Conservation (phyloP, 2,797 vertebrate species). For the Macrochelys suwanniensis region DNA sequence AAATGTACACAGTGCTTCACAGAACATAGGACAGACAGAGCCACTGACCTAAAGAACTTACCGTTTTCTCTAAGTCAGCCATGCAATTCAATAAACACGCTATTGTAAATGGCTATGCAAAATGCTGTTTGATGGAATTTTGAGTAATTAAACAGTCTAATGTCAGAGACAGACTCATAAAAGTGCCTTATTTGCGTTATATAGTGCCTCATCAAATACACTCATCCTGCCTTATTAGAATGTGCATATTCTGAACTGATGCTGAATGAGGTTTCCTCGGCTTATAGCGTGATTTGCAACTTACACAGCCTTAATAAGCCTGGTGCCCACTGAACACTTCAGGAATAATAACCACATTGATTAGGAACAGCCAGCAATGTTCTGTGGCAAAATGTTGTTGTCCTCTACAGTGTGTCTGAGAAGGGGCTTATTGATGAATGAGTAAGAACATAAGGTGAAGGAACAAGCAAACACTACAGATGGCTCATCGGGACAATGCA, state of each 20-base stretch:
- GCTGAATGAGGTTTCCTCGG: background rate
- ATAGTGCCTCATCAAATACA: background rate
- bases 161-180: slow-evolving; percentile 55
- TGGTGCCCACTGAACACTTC: background rate
- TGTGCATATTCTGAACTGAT: background rate
- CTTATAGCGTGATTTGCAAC: background rate
- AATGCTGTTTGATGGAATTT: slow-evolving; percentile 36
- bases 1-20: accelerated
- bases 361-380: background rate
- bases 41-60: background rate
- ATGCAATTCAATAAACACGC: slow-evolving; percentile 15
- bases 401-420: background rate
- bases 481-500: background rate
- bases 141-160: slow-evolving; percentile 34
- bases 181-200: slow-evolving; percentile 45
- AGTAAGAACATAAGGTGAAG: background rate
- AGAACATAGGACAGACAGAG: background rate
- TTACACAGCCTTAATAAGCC: background rate
- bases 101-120: slow-evolving; percentile 45
- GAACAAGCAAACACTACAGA: slow-evolving; percentile 6
- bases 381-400: background rate
- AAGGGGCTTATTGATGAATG: background rate
- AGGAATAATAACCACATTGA: slow-evolving; percentile 21
- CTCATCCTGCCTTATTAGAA: background rate
- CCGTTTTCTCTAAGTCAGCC: background rate